Evolutionary conservation across 2,113 vertebrate species (phyloP).

Genomic region (Chaetura pelagica): DNA sequence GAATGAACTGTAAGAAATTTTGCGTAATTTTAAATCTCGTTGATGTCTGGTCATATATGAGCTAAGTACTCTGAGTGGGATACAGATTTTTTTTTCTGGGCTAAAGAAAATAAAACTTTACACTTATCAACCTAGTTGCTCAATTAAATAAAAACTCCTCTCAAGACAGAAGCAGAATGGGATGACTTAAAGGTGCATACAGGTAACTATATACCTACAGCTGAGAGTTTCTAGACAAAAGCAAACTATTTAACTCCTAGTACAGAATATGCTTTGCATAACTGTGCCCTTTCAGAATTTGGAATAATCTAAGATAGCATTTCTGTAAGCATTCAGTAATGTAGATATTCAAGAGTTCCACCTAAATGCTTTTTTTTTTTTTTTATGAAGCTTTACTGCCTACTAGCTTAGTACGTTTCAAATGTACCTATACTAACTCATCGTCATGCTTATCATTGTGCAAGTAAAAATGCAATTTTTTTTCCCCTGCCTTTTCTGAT

Average conservation of each 20-base stretch:
- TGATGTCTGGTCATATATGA: too few species aligned
- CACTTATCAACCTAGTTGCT: too few species aligned
- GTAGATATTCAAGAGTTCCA: background rate
- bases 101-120: too few species aligned
- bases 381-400: background rate
- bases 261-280: background rate
- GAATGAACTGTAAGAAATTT: too few species aligned
- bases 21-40: too few species aligned
- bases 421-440: background rate
- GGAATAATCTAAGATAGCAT: background rate
- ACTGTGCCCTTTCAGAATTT: background rate
- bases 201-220: background rate
- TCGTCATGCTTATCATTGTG: background rate
- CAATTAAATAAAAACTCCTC: too few species aligned
- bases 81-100: too few species aligned
- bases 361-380: background rate
- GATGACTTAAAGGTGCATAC: background rate
- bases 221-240: background rate
- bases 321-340: background rate
- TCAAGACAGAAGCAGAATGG: background rate
- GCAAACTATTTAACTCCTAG: background rate
- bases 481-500: background rate
- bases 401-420: background rate
- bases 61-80: too few species aligned
- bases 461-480: background rate